These are phyloP conservation scores for Platygyra sinensis DNA, from an alignment of 64 coral and sea anemone species.

Conservation along the genomic window DNA sequence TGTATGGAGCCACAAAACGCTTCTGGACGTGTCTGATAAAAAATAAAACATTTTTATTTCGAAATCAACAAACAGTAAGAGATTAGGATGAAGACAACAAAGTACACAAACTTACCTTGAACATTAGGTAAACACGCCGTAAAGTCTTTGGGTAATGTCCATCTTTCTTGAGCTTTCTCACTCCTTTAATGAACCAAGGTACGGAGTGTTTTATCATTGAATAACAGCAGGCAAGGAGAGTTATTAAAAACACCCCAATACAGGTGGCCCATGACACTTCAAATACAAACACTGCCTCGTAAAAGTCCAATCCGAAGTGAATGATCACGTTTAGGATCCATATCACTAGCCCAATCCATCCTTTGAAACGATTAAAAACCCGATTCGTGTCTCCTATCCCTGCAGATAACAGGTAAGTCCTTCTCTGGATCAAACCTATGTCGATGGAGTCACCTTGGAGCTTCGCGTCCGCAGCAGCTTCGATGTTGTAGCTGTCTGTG, in stretches of 20 bases:
- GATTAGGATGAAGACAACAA: background rate
- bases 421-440: conserved; percentile 74
- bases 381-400: conserved; percentile 84
- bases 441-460: conserved; percentile 31
- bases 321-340: conserved; percentile 86
- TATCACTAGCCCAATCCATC: conserved; percentile 70
- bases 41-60: background rate
- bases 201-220: conserved; percentile 89
- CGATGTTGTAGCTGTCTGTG: background rate
- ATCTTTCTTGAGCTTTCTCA: conserved; percentile 88
- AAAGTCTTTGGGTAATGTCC: conserved; percentile 86
- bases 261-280: conserved; percentile 89
- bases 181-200: conserved; percentile 89
- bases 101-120: conserved; percentile 63
- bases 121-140: conserved; percentile 63
- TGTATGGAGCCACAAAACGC: background rate
- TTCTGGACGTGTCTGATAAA: background rate
- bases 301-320: conserved; percentile 89
- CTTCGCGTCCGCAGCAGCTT: background rate
- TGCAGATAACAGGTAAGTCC: conserved; percentile 81
- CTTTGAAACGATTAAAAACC: conserved; percentile 70
- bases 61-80: conserved; percentile 27
- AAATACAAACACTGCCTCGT: conserved; percentile 85
- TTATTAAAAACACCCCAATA: conserved; percentile 83
- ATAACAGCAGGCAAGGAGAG: conserved; percentile 76